Evolutionary conservation across 2,888 invertebrate species (phyloP).

Genomic region (Tanypteryx hageni): DNA sequence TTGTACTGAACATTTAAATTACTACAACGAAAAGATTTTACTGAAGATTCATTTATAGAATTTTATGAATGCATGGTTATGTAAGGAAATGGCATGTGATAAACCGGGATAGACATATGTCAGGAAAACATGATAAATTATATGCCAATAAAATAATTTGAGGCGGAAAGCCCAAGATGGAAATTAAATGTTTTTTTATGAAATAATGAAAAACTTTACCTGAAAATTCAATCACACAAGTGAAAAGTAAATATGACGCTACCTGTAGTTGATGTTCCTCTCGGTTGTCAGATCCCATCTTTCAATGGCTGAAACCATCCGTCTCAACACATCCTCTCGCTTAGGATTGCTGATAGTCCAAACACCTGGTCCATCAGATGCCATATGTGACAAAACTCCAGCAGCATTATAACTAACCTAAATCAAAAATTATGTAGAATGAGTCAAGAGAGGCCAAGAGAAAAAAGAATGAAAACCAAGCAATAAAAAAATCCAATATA

Average conservation of each 20-base stretch:
- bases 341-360: constrained; percentile 88
- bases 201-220: background rate
- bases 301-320: constrained; percentile 89
- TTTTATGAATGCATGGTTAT: no score
- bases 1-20: no score
- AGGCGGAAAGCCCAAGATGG: no score
- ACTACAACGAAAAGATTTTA: no score
- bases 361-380: constrained; percentile 90
- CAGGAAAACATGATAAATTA: no score
- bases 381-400: constrained; percentile 96
- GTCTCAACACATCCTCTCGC: constrained; percentile 83
- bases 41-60: no score
- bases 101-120: no score
- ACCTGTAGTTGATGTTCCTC: constrained; percentile 95
- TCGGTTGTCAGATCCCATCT: constrained; percentile 92
- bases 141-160: no score
- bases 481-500: no score
- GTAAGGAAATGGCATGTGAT: no score
- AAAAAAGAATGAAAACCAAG: no score
- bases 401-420: constrained; percentile 96
- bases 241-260: constrained; percentile 28
- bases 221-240: background rate
- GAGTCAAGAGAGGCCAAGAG: background rate
- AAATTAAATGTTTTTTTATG: no score
- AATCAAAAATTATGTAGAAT: background rate